Evolutionary conservation across 2,113 vertebrate species (phyloP).

Genomic region (Anser cygnoides): DNA sequence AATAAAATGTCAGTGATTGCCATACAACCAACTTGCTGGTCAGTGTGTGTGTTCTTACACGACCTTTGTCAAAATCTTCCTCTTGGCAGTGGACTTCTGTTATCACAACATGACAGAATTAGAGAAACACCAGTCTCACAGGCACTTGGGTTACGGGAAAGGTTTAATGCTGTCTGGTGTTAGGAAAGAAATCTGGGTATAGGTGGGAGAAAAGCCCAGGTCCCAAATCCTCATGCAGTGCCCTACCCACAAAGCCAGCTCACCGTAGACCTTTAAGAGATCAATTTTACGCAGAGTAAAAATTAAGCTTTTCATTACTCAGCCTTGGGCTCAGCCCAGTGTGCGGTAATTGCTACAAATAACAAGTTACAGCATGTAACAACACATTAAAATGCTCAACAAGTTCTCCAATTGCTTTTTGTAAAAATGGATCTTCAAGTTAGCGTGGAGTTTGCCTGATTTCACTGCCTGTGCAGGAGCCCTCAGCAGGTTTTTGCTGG

Average conservation of each 20-base stretch:
- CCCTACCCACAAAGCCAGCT: background rate
- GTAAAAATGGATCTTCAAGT: background rate
- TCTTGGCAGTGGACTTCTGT: background rate
- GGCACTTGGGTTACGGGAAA: background rate
- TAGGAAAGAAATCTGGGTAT: background rate
- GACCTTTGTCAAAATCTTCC: background rate
- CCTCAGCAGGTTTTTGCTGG: background rate
- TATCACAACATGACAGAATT: background rate
- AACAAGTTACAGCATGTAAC: background rate
- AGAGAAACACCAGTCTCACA: background rate
- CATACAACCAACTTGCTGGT: background rate
- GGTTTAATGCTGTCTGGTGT: background rate
- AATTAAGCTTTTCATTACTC: background rate
- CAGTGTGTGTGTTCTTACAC: background rate
- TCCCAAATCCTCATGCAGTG: background rate
- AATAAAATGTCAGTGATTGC: constrained; percentile 21
- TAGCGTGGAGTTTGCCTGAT: background rate
- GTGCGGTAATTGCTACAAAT: fast-evolving
- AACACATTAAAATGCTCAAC: fast-evolving
- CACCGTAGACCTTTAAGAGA: background rate
- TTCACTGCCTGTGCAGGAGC: background rate
- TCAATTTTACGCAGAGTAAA: background rate
- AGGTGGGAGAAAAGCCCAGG: background rate
- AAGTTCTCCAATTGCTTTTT: background rate
- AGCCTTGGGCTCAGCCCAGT: background rate